Percentiles rank a stretch among this genome's conserved stretches.
phyloP scores from a whole-genome alignment of 2,797 vertebrate genomes.

The Ctenosaura bakeri region DNA sequence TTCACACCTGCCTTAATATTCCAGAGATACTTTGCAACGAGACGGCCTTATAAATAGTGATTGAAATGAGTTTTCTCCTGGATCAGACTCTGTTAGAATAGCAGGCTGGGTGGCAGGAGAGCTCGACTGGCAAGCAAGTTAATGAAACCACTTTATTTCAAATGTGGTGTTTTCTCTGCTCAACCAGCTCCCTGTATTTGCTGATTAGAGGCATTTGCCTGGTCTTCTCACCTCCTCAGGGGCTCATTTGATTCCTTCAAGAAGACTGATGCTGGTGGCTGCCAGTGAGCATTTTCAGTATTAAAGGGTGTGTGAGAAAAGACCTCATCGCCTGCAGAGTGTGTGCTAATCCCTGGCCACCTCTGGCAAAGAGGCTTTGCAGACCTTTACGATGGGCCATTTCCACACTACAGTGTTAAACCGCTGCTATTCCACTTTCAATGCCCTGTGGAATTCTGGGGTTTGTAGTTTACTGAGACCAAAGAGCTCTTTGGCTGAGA shows the following conservation, averaged over 20 bases:
- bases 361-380: background rate
- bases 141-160: conserved; percentile 50
- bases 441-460: too few relatives aligned
- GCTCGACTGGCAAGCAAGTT: background rate
- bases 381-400: too few relatives aligned
- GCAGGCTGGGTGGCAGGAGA: background rate
- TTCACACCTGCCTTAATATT: background rate
- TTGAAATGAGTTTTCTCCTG: background rate
- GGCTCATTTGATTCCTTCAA: background rate
- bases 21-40: background rate
- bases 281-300: background rate
- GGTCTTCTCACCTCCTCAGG: background rate
- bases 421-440: too few relatives aligned
- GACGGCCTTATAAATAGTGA: background rate
- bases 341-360: background rate
- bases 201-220: conserved; percentile 9
- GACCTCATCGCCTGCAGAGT: background rate
- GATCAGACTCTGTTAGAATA: background rate
- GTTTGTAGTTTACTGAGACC: too few relatives aligned
- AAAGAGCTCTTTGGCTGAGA: too few relatives aligned
- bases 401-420: too few relatives aligned
- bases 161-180: background rate
- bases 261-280: background rate
- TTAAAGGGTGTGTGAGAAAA: background rate
- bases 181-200: conserved; percentile 34